Evolutionary conservation across 2,797 vertebrate genomes (phyloP).

Genomic region (Anguilla anguilla): DNA sequence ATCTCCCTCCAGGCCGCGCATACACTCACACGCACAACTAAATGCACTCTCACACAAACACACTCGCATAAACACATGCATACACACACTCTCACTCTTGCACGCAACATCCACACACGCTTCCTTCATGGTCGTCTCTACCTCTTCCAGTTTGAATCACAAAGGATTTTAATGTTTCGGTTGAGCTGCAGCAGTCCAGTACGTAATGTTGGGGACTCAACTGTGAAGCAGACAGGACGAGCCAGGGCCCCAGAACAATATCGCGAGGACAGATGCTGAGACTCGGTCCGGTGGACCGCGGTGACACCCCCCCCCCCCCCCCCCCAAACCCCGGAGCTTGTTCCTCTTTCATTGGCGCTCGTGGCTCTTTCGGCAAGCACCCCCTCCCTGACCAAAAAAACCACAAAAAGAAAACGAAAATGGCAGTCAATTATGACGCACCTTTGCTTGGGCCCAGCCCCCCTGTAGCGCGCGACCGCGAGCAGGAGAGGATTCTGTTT

Average conservation of each 20-base stretch:
- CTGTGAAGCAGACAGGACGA: constrained; percentile 15
- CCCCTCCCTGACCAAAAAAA: constrained; percentile 7
- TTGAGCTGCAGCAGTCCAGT: background rate
- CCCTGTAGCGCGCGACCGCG: constrained; percentile 14
- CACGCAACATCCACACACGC: background rate
- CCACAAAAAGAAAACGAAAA: background rate
- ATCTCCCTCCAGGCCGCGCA: background rate
- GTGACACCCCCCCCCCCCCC: constrained; percentile 6
- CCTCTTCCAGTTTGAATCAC: constrained; percentile 23
- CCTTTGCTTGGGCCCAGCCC: constrained; percentile 28
- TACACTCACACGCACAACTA: background rate
- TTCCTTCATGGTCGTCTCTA: background rate
- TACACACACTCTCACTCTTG: background rate
- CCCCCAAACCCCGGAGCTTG: background rate
- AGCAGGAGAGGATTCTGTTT: constrained; percentile 23
- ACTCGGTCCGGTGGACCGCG: constrained; percentile 18
- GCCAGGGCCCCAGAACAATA: constrained; percentile 12
- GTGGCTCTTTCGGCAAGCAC: background rate
- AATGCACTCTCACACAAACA: background rate
- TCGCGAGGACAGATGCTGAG: constrained; percentile 8
- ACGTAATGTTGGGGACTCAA: background rate
- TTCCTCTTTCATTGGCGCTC: constrained; percentile 15
- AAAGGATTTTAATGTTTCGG: constrained; percentile 26
- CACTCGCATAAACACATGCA: constrained; percentile 17
- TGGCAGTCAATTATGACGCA: constrained; percentile 7